Evolutionary conservation across 2,888 invertebrate genomes (phyloP).

Genomic region (Caenorhabditis angaria): DNA sequence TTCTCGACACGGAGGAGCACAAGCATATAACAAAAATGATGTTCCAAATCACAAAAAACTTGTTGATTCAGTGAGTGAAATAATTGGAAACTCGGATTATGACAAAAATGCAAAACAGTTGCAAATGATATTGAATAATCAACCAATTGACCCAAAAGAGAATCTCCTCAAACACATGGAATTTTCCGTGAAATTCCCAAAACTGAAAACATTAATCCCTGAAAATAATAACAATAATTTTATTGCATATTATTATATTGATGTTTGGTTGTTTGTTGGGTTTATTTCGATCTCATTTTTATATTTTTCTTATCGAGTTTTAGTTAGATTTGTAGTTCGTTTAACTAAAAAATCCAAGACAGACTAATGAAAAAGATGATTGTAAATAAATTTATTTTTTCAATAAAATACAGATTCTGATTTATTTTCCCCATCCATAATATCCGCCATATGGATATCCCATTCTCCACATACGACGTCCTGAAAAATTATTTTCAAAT

Average conservation of each 20-base stretch:
- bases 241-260: conserved; percentile 3
- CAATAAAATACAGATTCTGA: too few species aligned
- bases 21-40: conserved; percentile 16
- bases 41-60: conserved; percentile 8
- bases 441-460: not conserved
- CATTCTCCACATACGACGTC: too few species aligned
- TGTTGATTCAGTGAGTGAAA: not conserved
- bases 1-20: conserved; percentile 31
- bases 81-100: conserved; percentile 14
- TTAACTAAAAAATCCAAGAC: not conserved
- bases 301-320: not conserved
- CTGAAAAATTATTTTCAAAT: too few species aligned
- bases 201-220: not conserved
- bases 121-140: conserved; percentile 16
- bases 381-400: too few species aligned
- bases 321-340: not conserved
- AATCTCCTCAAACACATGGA: conserved; percentile 27
- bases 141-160: conserved; percentile 23
- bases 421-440: conserved; percentile 1
- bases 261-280: not conserved
- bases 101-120: conserved; percentile 15
- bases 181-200: conserved; percentile 19
- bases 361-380: not conserved
- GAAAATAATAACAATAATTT: not conserved
- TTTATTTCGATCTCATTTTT: not conserved